phyloP scores from a whole-genome alignment of 2,888 invertebrate species.

The Gandaritis pyraliata region DNA sequence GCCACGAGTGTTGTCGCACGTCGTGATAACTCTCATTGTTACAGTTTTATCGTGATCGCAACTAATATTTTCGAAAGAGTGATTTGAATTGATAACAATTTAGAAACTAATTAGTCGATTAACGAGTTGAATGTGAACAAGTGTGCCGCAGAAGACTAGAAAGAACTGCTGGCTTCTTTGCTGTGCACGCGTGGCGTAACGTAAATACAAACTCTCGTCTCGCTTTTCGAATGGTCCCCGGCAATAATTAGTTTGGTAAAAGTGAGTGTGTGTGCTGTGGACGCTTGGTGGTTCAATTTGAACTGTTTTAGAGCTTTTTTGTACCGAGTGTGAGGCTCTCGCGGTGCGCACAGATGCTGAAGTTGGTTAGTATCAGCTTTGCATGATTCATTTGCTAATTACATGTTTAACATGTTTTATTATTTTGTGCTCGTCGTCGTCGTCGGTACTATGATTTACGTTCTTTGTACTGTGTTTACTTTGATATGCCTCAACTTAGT shows the following conservation, averaged over 20 bases:
- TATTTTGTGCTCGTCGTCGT: slow-evolving; percentile 10
- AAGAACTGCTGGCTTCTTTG: slow-evolving; percentile 16
- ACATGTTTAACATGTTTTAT: slow-evolving; percentile 2
- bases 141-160: slow-evolving; percentile 47
- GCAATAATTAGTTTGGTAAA: slow-evolving; percentile 79
- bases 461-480: slow-evolving; percentile 23
- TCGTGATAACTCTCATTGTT: slow-evolving; percentile 50
- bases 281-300: slow-evolving; percentile 75
- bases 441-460: slow-evolving; percentile 9
- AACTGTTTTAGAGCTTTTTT: slow-evolving; percentile 70
- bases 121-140: slow-evolving; percentile 71
- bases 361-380: slow-evolving; percentile 70
- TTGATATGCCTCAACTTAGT: slow-evolving; percentile 28
- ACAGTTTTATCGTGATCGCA: slow-evolving; percentile 54
- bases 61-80: slow-evolving; percentile 57
- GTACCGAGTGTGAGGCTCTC: slow-evolving; percentile 55
- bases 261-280: slow-evolving; percentile 81
- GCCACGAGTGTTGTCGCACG: slow-evolving; percentile 62
- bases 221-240: slow-evolving; percentile 72
- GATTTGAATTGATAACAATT: slow-evolving; percentile 59
- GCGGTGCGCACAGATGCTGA: slow-evolving; percentile 71
- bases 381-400: slow-evolving; percentile 46
- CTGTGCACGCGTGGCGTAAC: slow-evolving; percentile 70
- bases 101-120: slow-evolving; percentile 60
- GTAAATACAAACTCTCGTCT: slow-evolving; percentile 74